These are phyloP conservation scores for Xenentodon cancila DNA, from an alignment of 2,797 vertebrate genomes.

Conservation along the genomic window DNA sequence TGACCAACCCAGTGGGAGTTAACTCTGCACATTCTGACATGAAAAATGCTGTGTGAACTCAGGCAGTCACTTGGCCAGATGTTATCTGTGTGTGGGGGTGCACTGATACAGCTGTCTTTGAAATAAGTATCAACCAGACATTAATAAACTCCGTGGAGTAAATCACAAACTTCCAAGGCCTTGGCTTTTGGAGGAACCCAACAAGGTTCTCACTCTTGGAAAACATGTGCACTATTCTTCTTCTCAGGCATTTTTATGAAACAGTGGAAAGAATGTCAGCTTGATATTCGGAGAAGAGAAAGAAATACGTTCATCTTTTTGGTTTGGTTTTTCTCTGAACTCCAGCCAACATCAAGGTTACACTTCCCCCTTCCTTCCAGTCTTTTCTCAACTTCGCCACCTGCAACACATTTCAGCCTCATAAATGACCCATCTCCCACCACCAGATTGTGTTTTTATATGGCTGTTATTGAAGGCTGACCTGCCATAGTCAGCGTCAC, in stretches of 20 bases:
- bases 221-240: slow-evolving; percentile 73
- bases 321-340: slow-evolving; percentile 80
- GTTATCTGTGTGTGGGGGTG: slow-evolving; percentile 44
- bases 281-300: slow-evolving; percentile 79
- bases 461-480: slow-evolving; percentile 65
- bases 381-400: slow-evolving; percentile 78
- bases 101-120: slow-evolving; percentile 66
- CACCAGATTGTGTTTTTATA: slow-evolving; percentile 73
- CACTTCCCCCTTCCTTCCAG: slow-evolving; percentile 52
- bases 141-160: slow-evolving; percentile 74
- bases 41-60: slow-evolving; percentile 51
- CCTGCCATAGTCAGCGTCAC: slow-evolving; percentile 53
- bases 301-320: slow-evolving; percentile 77
- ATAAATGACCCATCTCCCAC: slow-evolving; percentile 84
- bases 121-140: slow-evolving; percentile 71
- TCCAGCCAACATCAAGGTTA: slow-evolving; percentile 75
- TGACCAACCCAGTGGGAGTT: slow-evolving; percentile 35
- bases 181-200: slow-evolving; percentile 65
- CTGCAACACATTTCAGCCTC: slow-evolving; percentile 89
- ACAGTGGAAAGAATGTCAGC: slow-evolving; percentile 83
- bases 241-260: slow-evolving; percentile 81
- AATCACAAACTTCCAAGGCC: slow-evolving; percentile 73
- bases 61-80: slow-evolving; percentile 55
- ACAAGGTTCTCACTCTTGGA: slow-evolving; percentile 75
- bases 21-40: slow-evolving; percentile 34